These are phyloP conservation scores for Percina caprodes DNA, from an alignment of 2,113 vertebrate species.

Conservation along the genomic window DNA sequence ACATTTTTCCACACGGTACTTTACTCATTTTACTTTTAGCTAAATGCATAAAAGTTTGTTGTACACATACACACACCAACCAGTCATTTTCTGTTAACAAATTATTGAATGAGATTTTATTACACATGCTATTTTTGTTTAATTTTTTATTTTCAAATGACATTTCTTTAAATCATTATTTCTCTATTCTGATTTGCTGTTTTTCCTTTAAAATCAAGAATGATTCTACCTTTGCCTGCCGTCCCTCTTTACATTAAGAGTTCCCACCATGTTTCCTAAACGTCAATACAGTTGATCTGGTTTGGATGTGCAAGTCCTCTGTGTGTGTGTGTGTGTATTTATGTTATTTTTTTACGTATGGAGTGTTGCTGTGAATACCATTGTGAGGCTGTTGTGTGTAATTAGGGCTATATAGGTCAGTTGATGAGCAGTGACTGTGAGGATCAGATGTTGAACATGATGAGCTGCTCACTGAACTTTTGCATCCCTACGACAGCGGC, in stretches of 20 bases:
- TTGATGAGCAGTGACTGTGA: slow-evolving; percentile 81
- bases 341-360: slow-evolving; percentile 19
- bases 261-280: slow-evolving; percentile 14
- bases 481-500: slow-evolving; percentile 14
- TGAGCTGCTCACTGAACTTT: slow-evolving; percentile 73
- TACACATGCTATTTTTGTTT: too few species aligned
- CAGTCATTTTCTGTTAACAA: not conserved
- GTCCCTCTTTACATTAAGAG: not conserved
- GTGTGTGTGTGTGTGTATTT: slow-evolving; percentile 1
- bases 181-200: not conserved
- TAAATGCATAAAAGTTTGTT: not conserved
- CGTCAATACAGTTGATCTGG: slow-evolving; percentile 23
- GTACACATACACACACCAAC: not conserved
- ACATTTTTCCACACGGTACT: not conserved
- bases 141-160: not conserved
- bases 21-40: not conserved
- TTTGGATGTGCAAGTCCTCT: slow-evolving; percentile 17
- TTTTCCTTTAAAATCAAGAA: not conserved
- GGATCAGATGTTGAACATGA: slow-evolving; percentile 78
- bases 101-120: not conserved
- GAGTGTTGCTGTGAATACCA: slow-evolving; percentile 37
- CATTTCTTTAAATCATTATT: not conserved
- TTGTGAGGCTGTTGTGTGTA: slow-evolving; percentile 71
- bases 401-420: slow-evolving; percentile 82
- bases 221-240: not conserved